Conservation (phyloP, 2,888 invertebrate genomes). For the Rhingia campestris region DNA sequence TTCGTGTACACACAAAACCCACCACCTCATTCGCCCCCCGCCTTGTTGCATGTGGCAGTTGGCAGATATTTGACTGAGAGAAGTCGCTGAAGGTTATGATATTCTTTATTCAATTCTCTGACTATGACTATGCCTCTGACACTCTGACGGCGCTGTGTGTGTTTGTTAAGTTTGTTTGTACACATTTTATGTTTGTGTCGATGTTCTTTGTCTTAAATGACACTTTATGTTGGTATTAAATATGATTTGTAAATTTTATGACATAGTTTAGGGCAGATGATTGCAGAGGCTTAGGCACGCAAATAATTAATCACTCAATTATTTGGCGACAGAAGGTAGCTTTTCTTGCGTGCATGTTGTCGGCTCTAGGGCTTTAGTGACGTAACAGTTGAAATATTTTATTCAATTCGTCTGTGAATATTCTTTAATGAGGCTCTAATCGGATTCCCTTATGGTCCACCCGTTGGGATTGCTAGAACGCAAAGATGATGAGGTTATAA, state of each 20-base stretch:
- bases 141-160: not conserved
- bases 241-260: constrained; percentile 44
- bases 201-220: constrained; percentile 51
- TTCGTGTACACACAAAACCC: constrained; percentile 13
- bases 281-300: constrained; percentile 7
- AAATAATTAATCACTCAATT: constrained; percentile 42
- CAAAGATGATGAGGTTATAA: too few species aligned
- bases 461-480: too few species aligned
- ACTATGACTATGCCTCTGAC: not conserved
- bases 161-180: not conserved
- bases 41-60: constrained; percentile 38
- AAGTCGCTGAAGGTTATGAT: constrained; percentile 55
- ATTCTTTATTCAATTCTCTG: constrained; percentile 16
- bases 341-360: not conserved
- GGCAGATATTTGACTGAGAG: constrained; percentile 39
- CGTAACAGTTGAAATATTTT: not conserved
- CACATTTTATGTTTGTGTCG: constrained; percentile 6
- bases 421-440: too few species aligned
- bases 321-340: not conserved
- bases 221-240: constrained; percentile 28
- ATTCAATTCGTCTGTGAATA: not conserved
- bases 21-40: constrained; percentile 13
- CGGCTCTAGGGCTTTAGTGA: not conserved
- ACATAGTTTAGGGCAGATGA: constrained; percentile 55
- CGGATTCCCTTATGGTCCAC: too few species aligned